Conservation (phyloP, 2,888 invertebrate genomes). For the Arge pagana region DNA sequence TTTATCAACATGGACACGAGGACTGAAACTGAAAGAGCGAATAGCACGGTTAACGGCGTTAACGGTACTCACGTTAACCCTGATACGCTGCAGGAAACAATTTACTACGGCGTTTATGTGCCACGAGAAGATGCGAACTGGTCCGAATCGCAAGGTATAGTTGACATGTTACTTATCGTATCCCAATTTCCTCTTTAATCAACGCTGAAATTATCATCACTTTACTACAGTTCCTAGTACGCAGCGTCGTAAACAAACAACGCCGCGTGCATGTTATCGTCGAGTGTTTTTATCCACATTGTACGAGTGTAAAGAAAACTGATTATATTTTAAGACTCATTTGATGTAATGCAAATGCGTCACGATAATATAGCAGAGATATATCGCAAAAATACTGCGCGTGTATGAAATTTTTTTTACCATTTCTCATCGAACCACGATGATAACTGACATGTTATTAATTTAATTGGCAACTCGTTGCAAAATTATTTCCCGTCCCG, state of each 20-base stretch:
- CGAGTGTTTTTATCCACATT: too few species aligned
- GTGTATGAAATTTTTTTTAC: too few species aligned
- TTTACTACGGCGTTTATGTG: slow-evolving; percentile 47
- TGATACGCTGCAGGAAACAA: slow-evolving; percentile 28
- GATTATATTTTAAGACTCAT: too few species aligned
- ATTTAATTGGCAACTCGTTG: too few species aligned
- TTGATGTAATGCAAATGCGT: too few species aligned
- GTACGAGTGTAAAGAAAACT: too few species aligned
- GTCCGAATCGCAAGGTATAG: slow-evolving; percentile 19
- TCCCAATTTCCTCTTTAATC: background rate
- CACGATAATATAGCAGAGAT: too few species aligned
- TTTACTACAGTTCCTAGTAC: background rate
- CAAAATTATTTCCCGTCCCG: too few species aligned
- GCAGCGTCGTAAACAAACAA: slow-evolving; percentile 1
- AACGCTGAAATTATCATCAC: background rate
- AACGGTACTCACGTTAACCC: slow-evolving; percentile 23
- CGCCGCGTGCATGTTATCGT: background rate
- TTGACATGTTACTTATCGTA: background rate
- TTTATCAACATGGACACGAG: slow-evolving; percentile 9
- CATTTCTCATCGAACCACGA: too few species aligned
- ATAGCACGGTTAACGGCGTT: background rate
- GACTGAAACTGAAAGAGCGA: too few species aligned
- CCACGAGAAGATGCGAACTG: slow-evolving; percentile 33
- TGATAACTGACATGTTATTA: too few species aligned
- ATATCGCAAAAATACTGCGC: too few species aligned